These are phyloP conservation scores for Emberiza fucata DNA, from an alignment of 2,113 vertebrate species.

Conservation along the genomic window DNA sequence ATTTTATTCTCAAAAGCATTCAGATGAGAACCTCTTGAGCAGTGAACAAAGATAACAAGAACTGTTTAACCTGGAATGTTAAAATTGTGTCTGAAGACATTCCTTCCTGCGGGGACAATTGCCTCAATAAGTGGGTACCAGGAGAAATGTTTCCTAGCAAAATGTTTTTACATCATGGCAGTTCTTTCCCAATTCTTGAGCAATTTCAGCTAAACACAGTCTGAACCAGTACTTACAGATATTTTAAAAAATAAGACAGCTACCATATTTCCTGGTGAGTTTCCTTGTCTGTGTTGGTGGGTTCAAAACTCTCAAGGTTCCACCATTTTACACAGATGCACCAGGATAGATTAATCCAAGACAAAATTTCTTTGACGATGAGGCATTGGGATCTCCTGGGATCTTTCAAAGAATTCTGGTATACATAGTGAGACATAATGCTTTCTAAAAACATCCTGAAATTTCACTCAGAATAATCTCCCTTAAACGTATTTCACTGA, in stretches of 20 bases:
- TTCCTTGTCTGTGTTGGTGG: neutral
- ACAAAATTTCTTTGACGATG: neutral
- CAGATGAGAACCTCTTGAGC: neutral
- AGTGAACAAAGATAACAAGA: neutral
- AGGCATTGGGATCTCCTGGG: neutral
- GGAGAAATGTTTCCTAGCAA: neutral
- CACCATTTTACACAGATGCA: neutral
- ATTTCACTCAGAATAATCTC: neutral
- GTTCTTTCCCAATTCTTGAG: neutral
- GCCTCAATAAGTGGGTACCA: neutral
- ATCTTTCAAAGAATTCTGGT: neutral
- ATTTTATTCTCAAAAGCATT: neutral
- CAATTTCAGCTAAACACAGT: neutral
- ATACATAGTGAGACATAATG: neutral
- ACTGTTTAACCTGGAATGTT: neutral
- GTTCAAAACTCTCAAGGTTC: neutral
- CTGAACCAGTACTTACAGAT: neutral
- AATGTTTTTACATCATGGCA: neutral
- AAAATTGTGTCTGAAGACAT: neutral
- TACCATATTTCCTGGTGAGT: neutral
- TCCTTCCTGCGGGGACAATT: neutral
- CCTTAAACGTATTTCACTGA: neutral
- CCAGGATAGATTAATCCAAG: neutral
- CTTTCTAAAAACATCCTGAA: neutral
- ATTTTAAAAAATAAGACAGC: neutral